Base-by-base conservation (phyloP, 1,140 invertebrate species). In the Gonioctena quinquepunctata region DNA sequence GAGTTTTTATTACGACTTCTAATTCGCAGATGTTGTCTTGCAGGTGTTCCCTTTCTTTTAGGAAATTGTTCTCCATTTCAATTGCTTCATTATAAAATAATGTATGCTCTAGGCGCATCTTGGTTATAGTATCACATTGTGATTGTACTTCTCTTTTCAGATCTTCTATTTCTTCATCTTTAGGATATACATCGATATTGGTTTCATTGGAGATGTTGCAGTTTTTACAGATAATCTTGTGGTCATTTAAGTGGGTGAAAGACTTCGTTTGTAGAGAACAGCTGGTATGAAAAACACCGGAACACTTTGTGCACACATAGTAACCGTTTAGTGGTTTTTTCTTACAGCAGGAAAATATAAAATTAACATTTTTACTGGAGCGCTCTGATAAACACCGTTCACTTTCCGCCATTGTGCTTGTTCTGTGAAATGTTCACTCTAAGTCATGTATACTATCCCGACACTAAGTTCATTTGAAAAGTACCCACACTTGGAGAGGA, bases 21-120 rank as follows among this genome's bases (percentile, higher is more conserved):
- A 54, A 54, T 54, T 54, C 50, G 50, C 5, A 54, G 18, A 54
- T 54, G 50, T 54, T 54, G 21, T 54, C 18, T 54, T 54, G 50
- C 50, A 2, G 50, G 16, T 54, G 50, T 54, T 54, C 1, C 18
- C n/a, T 42, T 42, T 42, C n/a, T 42, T n/a, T 42, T 42, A 42
- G 33, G 33, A 42, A 13, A 42, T 42, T 42, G 11, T 42, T 42
- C 11, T 42, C 33, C 33, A 13, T 42, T 42, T 42, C 1, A 13
- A 13, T 42, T 42, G 33, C 33, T 42, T 42, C 28, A 42, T 42
- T n/a, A 42, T 42, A 42, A 42, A 42, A 42, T 42, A 42, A 42
- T 42, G 11, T 13, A 13, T 42, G 33, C 11, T 42, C 33, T 0
- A 42, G 33, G 33, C 1, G 33, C 11, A 42, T 42, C 33, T 42